These are phyloP conservation scores for Bombus sibiricus DNA, from an alignment of 1,140 invertebrate species.

Conservation along the genomic window DNA sequence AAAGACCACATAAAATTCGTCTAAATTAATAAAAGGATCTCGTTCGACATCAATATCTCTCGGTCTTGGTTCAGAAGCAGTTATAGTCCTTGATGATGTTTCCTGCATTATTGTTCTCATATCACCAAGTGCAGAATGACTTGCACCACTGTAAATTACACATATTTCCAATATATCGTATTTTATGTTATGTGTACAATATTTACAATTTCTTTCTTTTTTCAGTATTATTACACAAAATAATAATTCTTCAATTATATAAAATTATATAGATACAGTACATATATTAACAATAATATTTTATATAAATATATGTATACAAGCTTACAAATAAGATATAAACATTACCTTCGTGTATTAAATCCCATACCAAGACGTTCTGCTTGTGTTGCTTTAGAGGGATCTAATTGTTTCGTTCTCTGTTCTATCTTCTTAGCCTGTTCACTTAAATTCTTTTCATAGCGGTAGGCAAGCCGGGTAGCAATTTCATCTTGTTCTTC, in stretches of 20 bases:
- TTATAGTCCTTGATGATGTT: constrained; percentile 74
- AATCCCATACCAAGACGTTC: constrained; percentile 98
- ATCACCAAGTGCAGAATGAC: constrained; percentile 96
- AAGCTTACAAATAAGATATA: constrained; percentile 34
- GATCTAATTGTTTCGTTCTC: constrained; percentile 89
- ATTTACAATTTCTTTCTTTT: neutral
- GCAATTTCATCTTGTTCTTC: constrained; percentile 86
- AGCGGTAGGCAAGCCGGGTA: constrained; percentile 91
- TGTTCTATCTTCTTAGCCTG: constrained; percentile 92
- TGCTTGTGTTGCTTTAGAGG: constrained; percentile 94
- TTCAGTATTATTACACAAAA: constrained; percentile 12
- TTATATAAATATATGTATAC: neutral
- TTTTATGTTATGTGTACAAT: too few relatives aligned
- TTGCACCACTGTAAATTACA: constrained; percentile 86
- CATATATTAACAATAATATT: neutral
- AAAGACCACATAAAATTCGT: constrained; percentile 65
- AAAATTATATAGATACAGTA: neutral
- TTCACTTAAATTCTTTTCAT: constrained; percentile 89
- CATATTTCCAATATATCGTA: neutral
- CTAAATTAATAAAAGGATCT: constrained; percentile 59
- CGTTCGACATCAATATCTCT: constrained; percentile 69
- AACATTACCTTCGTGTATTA: constrained; percentile 84
- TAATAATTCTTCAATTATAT: neutral
- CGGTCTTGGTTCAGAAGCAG: constrained; percentile 69
- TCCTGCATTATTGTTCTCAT: constrained; percentile 97